phyloP scores from a whole-genome alignment of 2,113 vertebrate genomes.

The pig (Sus scrofa) region DNA sequence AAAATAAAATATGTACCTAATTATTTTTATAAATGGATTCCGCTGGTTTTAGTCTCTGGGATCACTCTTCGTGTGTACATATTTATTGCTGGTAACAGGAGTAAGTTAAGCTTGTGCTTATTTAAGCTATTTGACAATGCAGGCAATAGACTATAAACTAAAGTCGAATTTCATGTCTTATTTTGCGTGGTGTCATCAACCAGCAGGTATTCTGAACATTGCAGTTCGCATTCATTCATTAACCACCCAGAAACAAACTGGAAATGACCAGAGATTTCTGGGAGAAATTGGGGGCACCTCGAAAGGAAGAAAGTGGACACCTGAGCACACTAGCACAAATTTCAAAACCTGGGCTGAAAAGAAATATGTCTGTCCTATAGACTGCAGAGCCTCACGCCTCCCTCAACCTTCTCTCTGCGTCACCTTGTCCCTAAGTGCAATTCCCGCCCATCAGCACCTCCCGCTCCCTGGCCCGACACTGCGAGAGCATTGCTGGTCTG shows the following conservation, averaged over 20 bases:
- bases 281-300: neutral
- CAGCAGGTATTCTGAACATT: neutral
- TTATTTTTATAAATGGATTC: slow-evolving; percentile 74
- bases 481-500: neutral
- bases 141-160: neutral
- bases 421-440: neutral
- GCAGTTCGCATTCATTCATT: neutral
- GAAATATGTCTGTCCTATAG: neutral
- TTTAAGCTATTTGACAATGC: slow-evolving; percentile 55
- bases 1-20: slow-evolving; percentile 74
- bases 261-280: neutral
- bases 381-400: neutral
- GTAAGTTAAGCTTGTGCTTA: slow-evolving; percentile 31
- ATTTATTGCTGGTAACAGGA: neutral
- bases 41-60: slow-evolving; percentile 31
- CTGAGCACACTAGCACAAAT: neutral
- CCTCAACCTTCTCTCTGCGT: neutral
- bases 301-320: neutral
- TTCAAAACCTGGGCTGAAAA: neutral
- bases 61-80: slow-evolving; percentile 1
- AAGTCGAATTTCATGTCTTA: neutral
- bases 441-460: neutral
- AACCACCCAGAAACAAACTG: neutral
- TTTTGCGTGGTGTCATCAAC: neutral
- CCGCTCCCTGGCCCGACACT: neutral